Evolutionary conservation across 2,888 invertebrate species (phyloP).

Genomic region (Nematopogon swammerdamellus): DNA sequence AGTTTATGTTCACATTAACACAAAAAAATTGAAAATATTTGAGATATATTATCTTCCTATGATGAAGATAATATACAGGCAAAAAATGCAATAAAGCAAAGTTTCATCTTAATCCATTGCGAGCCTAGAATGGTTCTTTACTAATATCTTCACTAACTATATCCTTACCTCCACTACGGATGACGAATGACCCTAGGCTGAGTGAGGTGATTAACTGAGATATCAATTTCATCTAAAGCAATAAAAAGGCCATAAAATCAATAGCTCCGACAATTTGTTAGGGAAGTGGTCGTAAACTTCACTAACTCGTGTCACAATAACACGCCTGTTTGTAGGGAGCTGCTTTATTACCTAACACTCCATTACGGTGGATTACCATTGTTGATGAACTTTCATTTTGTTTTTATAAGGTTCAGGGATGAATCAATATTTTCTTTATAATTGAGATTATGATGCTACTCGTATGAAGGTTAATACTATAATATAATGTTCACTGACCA

Average conservation of each 20-base stretch:
- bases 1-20: too few species aligned
- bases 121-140: background rate
- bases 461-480: too few species aligned
- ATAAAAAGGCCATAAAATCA: background rate
- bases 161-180: background rate
- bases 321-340: background rate
- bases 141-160: background rate
- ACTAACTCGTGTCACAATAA: background rate
- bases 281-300: background rate
- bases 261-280: background rate
- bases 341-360: background rate
- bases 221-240: background rate
- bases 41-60: too few species aligned
- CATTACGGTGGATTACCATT: background rate
- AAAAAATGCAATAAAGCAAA: too few species aligned
- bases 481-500: too few species aligned
- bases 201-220: background rate
- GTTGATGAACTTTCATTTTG: background rate
- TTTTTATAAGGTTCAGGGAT: too few species aligned
- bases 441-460: too few species aligned
- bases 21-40: too few species aligned
- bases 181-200: background rate
- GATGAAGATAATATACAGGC: too few species aligned
- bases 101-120: too few species aligned
- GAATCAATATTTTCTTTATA: too few species aligned